Conservation (phyloP, 1,140 invertebrate species). For the Mercenaria mercenaria region DNA sequence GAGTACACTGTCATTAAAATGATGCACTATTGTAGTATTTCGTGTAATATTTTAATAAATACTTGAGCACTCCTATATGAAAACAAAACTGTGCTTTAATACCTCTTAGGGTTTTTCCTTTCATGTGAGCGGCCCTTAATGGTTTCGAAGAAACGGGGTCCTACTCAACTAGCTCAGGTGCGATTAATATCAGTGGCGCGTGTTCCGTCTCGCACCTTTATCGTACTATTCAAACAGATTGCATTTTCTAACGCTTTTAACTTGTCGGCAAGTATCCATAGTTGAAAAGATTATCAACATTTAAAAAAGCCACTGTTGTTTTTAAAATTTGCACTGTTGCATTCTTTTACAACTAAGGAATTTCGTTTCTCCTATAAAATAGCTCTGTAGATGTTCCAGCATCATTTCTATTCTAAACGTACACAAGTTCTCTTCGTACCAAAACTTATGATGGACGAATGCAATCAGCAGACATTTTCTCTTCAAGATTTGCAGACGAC, state of each 20-base stretch:
- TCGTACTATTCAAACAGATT: background rate
- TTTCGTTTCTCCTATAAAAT: background rate
- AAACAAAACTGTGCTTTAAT: too few relatives aligned
- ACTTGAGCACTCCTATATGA: too few relatives aligned
- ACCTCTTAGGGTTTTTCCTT: too few relatives aligned
- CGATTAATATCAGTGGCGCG: background rate
- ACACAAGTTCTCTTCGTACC: background rate
- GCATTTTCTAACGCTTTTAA: background rate
- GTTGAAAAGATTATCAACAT: background rate
- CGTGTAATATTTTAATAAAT: too few relatives aligned
- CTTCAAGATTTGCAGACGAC: constrained; percentile 2
- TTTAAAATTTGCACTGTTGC: background rate
- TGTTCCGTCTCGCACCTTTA: background rate
- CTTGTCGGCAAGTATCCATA: background rate
- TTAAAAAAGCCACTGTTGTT: background rate
- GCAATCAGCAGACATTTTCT: background rate
- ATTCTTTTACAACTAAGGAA: background rate
- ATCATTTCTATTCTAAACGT: background rate
- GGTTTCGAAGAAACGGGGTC: background rate
- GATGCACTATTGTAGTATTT: too few relatives aligned
- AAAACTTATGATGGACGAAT: background rate
- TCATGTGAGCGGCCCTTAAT: background rate
- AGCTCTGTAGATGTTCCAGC: background rate
- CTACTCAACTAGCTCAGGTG: background rate
- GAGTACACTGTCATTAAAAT: too few relatives aligned